These are phyloP conservation scores for Netelia inedita DNA, from an alignment of 2,888 invertebrate genomes.

Conservation along the genomic window DNA sequence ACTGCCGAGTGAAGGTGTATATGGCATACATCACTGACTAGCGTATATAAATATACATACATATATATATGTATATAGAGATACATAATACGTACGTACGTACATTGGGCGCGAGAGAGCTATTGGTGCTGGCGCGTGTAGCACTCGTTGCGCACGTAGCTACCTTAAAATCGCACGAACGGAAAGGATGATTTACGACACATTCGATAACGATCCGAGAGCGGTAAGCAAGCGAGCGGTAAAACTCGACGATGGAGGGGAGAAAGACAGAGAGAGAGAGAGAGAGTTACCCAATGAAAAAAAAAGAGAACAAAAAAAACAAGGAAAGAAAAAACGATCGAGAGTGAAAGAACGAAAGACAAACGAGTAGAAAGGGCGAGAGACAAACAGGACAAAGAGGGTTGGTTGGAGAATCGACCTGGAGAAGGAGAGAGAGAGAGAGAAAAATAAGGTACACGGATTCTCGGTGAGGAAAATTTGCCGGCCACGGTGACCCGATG, in stretches of 20 bases:
- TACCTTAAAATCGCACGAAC: conserved; percentile 69
- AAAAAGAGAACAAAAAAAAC: conserved; percentile 27
- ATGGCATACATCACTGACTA: conserved; percentile 37
- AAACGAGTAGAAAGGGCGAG: conserved; percentile 11
- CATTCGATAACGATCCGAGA: conserved; percentile 76
- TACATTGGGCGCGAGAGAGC: conserved; percentile 30
- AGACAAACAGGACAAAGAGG: conserved; percentile 42
- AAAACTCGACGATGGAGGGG: conserved; percentile 39
- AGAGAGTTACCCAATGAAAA: conserved; percentile 39
- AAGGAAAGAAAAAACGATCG: background rate
- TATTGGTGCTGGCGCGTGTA: conserved; percentile 65
- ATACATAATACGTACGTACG: conserved; percentile 8
- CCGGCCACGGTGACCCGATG: conserved; percentile 32
- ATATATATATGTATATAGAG: conserved; percentile 21
- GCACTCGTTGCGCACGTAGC: conserved; percentile 67
- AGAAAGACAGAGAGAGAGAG: conserved; percentile 15
- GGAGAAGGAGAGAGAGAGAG: conserved; percentile 30
- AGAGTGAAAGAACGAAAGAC: conserved; percentile 27
- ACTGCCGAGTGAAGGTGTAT: conserved; percentile 43
- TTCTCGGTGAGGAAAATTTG: conserved; percentile 55
- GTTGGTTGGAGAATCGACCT: conserved; percentile 20
- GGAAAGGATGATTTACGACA: conserved; percentile 75
- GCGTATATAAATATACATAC: conserved; percentile 2
- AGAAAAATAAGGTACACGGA: conserved; percentile 18
- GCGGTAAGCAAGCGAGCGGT: conserved; percentile 55